phyloP scores from a whole-genome alignment of 53 echinoderm and acorn worm genomes.

The Zoroaster sp. region DNA sequence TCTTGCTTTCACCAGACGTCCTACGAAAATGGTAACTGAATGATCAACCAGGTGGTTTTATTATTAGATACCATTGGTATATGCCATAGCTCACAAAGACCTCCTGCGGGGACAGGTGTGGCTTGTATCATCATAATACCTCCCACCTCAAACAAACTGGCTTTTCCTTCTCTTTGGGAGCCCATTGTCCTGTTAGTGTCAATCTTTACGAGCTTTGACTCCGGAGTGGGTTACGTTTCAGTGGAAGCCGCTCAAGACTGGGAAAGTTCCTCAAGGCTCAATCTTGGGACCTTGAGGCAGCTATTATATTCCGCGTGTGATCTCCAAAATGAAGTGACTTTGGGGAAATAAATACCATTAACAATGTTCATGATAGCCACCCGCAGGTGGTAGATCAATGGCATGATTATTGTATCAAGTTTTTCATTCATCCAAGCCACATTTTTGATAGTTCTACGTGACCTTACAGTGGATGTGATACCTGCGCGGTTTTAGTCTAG shows the following conservation, averaged over 20 bases:
- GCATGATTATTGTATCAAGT: slow-evolving; percentile 30
- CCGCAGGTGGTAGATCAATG: slow-evolving; percentile 20
- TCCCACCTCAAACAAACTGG: neutral
- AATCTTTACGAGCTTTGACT: slow-evolving; percentile 41
- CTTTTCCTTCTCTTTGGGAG: neutral
- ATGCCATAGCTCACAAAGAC: neutral
- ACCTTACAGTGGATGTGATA: neutral
- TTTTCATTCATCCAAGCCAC: neutral
- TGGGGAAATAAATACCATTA: neutral
- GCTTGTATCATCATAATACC: neutral
- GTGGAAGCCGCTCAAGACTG: slow-evolving; percentile 4
- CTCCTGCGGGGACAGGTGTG: neutral
- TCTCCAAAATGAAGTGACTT: neutral
- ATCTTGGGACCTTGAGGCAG: neutral
- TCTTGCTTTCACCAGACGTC: neutral
- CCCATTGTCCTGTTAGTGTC: slow-evolving; percentile 37
- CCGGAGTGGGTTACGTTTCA: neutral
- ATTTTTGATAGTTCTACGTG: neutral
- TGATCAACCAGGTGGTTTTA: neutral
- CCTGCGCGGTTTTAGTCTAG: neutral
- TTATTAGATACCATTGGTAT: neutral
- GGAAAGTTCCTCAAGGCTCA: slow-evolving; percentile 10
- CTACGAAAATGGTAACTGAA: neutral
- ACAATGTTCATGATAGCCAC: neutral
- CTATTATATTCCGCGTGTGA: slow-evolving; percentile 10